Percentiles rank a stretch among this genome's conserved stretches.
phyloP scores from a whole-genome alignment of 2,888 invertebrate genomes.

The Phyto melanocephala region DNA sequence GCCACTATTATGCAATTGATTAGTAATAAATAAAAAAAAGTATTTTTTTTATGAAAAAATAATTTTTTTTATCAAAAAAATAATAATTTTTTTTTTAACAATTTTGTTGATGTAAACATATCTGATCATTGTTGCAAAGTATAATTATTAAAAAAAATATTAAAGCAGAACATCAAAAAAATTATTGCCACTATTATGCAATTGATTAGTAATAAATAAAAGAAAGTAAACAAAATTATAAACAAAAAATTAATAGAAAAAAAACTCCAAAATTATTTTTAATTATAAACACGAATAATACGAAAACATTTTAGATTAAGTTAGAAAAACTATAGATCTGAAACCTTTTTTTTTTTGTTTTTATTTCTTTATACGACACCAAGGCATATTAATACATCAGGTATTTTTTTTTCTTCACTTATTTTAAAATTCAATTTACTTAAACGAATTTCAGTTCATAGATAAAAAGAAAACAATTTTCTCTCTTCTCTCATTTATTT shows the following conservation, averaged over 20 bases:
- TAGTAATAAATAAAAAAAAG: slow-evolving; percentile 15
- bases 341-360: no score
- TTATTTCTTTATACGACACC: no score
- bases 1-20: slow-evolving; percentile 33
- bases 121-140: slow-evolving; percentile 35
- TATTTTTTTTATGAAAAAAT: slow-evolving; percentile 23
- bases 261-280: slow-evolving; percentile 1
- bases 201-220: slow-evolving; percentile 26
- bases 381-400: no score
- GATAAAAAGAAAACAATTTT: no score
- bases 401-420: no score
- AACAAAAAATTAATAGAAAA: slow-evolving; percentile 14
- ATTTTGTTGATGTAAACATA: no score
- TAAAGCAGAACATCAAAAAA: slow-evolving; percentile 10
- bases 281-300: not conserved
- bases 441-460: no score
- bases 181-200: slow-evolving; percentile 30
- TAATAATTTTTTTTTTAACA: no score
- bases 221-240: slow-evolving; percentile 20
- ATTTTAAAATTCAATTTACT: no score
- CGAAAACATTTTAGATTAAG: not conserved
- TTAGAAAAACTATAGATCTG: no score
- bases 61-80: no score
- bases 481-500: no score
- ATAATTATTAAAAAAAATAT: slow-evolving; percentile 22